These are phyloP conservation scores for Mesocricetus auratus DNA, from an alignment of 2,113 vertebrate species.

Conservation along the genomic window DNA sequence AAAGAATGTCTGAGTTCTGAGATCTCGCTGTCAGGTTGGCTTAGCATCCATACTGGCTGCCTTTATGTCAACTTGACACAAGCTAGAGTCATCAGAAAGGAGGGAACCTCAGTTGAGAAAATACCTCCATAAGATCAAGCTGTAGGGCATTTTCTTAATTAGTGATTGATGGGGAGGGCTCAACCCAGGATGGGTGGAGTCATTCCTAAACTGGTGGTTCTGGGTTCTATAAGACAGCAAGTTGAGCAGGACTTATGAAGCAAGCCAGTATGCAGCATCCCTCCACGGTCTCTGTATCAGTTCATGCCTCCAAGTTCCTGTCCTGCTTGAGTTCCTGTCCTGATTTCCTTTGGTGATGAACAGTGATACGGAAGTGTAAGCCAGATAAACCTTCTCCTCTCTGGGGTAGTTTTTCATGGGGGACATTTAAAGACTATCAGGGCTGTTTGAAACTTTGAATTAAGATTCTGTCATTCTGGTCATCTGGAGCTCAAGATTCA, in stretches of 20 bases:
- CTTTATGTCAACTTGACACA: not conserved
- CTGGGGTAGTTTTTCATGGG: not conserved
- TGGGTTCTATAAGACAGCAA: not conserved
- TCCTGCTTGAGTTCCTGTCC: not conserved
- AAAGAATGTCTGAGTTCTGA: conserved; percentile 55
- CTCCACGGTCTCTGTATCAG: not conserved
- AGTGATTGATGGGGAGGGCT: not conserved
- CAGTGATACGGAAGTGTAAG: not conserved
- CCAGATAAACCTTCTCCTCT: not conserved
- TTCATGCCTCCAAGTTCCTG: not conserved
- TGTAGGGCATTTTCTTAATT: not conserved
- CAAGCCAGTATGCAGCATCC: not conserved
- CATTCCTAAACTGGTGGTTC: not conserved
- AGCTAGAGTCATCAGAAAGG: not conserved
- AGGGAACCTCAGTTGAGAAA: not conserved
- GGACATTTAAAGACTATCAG: no score
- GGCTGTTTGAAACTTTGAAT: no score
- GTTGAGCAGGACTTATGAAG: not conserved
- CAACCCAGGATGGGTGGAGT: not conserved
- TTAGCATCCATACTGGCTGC: not conserved
- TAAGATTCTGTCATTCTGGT: no score
- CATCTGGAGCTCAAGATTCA: no score
- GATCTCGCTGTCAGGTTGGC: not conserved
- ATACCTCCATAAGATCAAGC: not conserved
- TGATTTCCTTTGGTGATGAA: not conserved